Evolutionary conservation across 2,113 vertebrate species (phyloP).

Genomic region (Corythornis vintsioides): DNA sequence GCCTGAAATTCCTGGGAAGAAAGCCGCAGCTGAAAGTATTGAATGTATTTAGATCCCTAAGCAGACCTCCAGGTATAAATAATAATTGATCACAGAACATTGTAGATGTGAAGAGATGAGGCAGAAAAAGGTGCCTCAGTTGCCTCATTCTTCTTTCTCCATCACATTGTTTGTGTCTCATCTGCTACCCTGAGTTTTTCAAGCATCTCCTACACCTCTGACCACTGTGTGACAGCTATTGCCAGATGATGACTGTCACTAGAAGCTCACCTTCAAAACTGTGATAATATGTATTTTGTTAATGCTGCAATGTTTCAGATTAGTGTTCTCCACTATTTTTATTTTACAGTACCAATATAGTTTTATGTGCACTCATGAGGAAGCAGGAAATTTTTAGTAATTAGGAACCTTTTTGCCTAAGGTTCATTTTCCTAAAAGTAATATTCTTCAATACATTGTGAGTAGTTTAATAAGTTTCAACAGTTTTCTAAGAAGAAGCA

Average conservation of each 20-base stretch:
- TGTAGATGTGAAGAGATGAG: neutral
- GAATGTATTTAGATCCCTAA: slow-evolving; percentile 42
- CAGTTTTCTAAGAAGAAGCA: neutral
- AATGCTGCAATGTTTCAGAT: neutral
- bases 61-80: slow-evolving; percentile 27
- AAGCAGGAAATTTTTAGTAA: neutral
- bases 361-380: neutral
- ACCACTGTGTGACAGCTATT: neutral
- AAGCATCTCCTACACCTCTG: neutral
- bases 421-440: neutral
- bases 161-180: neutral
- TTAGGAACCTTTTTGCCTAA: neutral
- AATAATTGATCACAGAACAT: slow-evolving; percentile 36
- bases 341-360: neutral
- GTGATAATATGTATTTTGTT: neutral
- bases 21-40: slow-evolving; percentile 30
- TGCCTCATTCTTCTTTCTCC: neutral
- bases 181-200: neutral
- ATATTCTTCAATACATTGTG: neutral
- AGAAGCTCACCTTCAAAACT: neutral
- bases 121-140: neutral
- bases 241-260: neutral
- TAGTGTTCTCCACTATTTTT: neutral
- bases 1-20: slow-evolving; percentile 2
- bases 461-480: neutral